Evolutionary conservation across 37 sponge, comb jelly and placozoan species (phyloP).

Genomic region (Spongia lamella): DNA sequence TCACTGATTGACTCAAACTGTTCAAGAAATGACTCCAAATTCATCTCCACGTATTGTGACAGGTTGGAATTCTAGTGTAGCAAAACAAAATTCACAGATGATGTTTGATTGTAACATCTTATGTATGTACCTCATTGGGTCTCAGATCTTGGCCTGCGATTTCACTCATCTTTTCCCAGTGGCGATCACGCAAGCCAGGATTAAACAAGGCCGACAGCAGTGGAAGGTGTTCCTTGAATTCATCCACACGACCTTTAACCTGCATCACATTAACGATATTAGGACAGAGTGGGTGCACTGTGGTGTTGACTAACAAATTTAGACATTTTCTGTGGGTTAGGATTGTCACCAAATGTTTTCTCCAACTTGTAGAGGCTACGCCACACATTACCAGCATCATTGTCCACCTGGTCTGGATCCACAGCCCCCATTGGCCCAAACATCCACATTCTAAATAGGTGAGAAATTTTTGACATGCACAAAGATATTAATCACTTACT

Average conservation of each 20-base stretch:
- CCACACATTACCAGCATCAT: conserved; percentile 86
- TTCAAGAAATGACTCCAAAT: conserved; percentile 90
- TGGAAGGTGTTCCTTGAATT: conserved; percentile 92
- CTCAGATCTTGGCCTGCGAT: conserved; percentile 84
- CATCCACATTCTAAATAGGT: conserved; percentile 90
- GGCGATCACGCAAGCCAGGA: conserved; percentile 94
- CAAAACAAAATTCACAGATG: not conserved
- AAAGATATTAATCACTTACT: conserved; percentile 46
- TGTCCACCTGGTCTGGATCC: conserved; percentile 95
- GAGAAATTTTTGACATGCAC: no score
- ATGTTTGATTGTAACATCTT: not conserved
- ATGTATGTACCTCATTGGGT: conserved; percentile 68
- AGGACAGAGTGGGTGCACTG: not conserved
- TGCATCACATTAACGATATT: conserved; percentile 5
- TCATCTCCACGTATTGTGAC: conserved; percentile 85
- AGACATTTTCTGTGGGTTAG: conserved; percentile 88
- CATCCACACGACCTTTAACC: conserved; percentile 85
- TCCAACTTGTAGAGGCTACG: conserved; percentile 95
- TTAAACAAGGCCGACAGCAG: conserved; percentile 94
- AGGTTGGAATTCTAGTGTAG: conserved; percentile 76
- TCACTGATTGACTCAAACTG: conserved; percentile 98
- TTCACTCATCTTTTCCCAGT: conserved; percentile 94
- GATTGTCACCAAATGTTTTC: conserved; percentile 81
- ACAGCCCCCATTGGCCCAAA: conserved; percentile 84
- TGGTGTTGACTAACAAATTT: conserved; percentile 46